phyloP scores from a whole-genome alignment of 1,140 invertebrate genomes.

The Fopius arisanus region DNA sequence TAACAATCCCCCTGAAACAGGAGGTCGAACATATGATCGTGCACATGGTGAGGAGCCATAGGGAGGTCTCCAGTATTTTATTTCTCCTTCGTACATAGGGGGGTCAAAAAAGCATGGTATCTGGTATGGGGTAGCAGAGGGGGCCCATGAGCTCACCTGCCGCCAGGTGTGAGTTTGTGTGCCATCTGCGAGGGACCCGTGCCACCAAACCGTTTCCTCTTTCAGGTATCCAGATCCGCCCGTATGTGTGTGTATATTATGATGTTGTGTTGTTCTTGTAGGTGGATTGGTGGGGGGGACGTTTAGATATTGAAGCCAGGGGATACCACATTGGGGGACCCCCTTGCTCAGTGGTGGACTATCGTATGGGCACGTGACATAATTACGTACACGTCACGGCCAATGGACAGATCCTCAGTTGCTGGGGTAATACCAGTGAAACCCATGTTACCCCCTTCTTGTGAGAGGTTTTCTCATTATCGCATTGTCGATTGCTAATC shows the following conservation, averaged over 20 bases:
- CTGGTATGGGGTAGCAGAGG: conserved; percentile 22
- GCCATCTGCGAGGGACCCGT: conserved; percentile 52
- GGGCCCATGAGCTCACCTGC: conserved; percentile 50
- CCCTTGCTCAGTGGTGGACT: neutral
- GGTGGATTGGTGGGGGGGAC: neutral
- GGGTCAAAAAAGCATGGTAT: conserved; percentile 8
- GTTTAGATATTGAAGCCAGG: conserved; percentile 22
- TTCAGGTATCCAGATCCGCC: conserved; percentile 27
- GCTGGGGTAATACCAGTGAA: neutral
- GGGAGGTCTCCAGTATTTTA: neutral
- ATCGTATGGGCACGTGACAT: conserved; percentile 40
- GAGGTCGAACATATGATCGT: conserved; percentile 41
- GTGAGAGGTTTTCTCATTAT: neutral
- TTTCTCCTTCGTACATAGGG: neutral
- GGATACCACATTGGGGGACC: conserved; percentile 6
- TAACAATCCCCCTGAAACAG: conserved; percentile 10
- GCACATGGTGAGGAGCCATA: conserved; percentile 35
- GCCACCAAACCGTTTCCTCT: conserved; percentile 40
- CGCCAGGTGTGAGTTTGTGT: conserved; percentile 50
- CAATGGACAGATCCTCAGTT: conserved; percentile 4
- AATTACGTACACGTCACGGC: conserved; percentile 37
- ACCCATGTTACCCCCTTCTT: neutral
- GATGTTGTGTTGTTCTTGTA: neutral
- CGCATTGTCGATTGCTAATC: neutral
- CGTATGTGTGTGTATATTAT: conserved; percentile 23